Base-by-base conservation (phyloP, 2,888 invertebrate genomes). In the Malthinus seriepunctatus region DNA sequence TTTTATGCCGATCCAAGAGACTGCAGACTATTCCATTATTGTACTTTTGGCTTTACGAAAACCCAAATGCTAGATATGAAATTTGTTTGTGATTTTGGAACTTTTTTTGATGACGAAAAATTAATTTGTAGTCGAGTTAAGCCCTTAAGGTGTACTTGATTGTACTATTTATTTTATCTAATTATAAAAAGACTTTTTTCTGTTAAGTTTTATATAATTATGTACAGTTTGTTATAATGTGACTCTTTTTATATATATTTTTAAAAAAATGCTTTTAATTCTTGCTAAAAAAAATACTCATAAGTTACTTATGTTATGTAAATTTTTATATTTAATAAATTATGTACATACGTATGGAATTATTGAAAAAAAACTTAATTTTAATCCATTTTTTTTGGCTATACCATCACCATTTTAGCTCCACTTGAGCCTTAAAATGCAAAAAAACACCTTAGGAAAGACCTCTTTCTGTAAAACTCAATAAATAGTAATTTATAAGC, bases 21-120 rank as follows among this genome's bases (percentile, higher is more conserved):
- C 70, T 85, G 84, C 65, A 78, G 84, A 61, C 72, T 85, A 63
- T 85, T 86, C 67, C 85, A 86, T 69, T 84, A 84, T 64, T 86
- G 85, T 70, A 83, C 84, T 3, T 80, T 81, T n/a, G 85, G 85
- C 8, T 84, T 83, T 67, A 81, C 80, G 15, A 72, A 78, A 56
- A 78, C 79, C 59, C 84, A 85, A 71, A 78, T 84, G 60, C 73
- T 85, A 34, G 84, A 85, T 70, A 82, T 85, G 74, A 81, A 83
- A 67, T 86, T 84, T 67, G 83, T 83, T 10, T 86, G 85, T 73
- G 84, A 84, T 69, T 77, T 81, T 58, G 82, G 82, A 56, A 84
- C 84, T 35, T 78, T 74, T 63, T 85, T 84, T 66, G 82, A 84
- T 67, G 80, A 81, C 59, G 76, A 76, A 37, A 80, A 79, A 46